Conservation (phyloP, 2,888 invertebrate genomes). For the Acleris sparsana region DNA sequence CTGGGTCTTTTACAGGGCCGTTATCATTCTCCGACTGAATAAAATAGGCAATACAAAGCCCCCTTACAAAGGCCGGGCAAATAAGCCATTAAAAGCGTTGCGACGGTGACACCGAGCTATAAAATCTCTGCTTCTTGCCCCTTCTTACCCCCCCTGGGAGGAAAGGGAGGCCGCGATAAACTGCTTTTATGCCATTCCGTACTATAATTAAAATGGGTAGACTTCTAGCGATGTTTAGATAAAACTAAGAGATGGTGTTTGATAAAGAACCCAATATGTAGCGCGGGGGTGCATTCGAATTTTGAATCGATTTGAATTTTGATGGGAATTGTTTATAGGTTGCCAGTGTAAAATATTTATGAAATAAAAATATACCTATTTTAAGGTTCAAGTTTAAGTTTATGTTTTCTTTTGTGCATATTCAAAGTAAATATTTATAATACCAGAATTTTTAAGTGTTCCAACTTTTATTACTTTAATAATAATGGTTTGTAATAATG, state of each 20-base stretch:
- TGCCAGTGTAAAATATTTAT: no score
- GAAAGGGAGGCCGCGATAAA: slow-evolving; percentile 57
- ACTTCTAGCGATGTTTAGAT: slow-evolving; percentile 55
- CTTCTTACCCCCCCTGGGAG: slow-evolving; percentile 51
- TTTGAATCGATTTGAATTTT: background rate
- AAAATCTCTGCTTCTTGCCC: slow-evolving; percentile 83
- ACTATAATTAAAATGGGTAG: slow-evolving; percentile 80
- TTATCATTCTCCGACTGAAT: slow-evolving; percentile 69
- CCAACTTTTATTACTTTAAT: no score
- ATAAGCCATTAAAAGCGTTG: slow-evolving; percentile 83
- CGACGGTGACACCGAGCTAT: slow-evolving; percentile 70
- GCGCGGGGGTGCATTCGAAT: slow-evolving; percentile 12
- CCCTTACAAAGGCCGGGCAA: slow-evolving; percentile 75
- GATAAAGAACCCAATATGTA: slow-evolving; percentile 63
- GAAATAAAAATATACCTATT: no score
- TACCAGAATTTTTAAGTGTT: no score
- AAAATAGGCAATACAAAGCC: slow-evolving; percentile 75
- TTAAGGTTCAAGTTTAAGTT: no score
- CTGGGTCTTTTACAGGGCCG: slow-evolving; percentile 49
- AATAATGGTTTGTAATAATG: no score
- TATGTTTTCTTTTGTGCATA: no score
- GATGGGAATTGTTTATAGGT: no score
- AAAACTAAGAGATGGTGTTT: slow-evolving; percentile 40
- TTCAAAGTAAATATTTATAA: no score
- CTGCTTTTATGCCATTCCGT: slow-evolving; percentile 79